A percentile compares a stretch with the other conserved stretches of the same genome.
These are phyloP conservation scores for Halocynthia roretzi DNA, from an alignment of 23 tunicate genomes.

Conservation along the genomic window DNA sequence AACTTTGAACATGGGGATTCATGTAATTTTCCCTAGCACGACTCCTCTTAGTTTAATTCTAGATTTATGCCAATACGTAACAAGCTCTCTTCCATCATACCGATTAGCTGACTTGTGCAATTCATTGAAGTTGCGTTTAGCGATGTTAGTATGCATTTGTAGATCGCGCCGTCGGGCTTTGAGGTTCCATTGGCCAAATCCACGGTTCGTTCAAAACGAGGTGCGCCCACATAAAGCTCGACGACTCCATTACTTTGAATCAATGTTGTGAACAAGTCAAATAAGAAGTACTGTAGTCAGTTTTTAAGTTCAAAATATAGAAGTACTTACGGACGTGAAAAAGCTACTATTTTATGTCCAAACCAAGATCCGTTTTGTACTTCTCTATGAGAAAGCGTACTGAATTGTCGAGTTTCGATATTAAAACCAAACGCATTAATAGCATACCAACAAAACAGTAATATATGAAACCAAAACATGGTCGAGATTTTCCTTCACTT, in stretches of 20 bases:
- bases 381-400: not conserved
- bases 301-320: not conserved
- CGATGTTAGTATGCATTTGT: not conserved
- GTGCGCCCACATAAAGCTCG: not conserved
- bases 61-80: too few relatives aligned
- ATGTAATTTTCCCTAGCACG: too few relatives aligned
- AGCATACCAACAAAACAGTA: too few relatives aligned
- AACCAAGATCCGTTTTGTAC: slow-evolving; percentile 8
- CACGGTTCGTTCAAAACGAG: not conserved
- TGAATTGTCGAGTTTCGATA: slow-evolving; percentile 15
- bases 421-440: slow-evolving; percentile 2
- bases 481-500: too few relatives aligned
- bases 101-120: not conserved
- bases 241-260: not conserved
- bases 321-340: slow-evolving; percentile 1
- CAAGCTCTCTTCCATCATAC: not conserved
- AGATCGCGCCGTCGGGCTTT: slow-evolving; percentile 9
- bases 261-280: not conserved
- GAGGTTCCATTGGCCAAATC: not conserved
- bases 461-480: too few relatives aligned
- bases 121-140: not conserved
- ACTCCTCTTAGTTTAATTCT: too few relatives aligned
- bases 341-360: not conserved
- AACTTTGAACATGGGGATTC: too few relatives aligned
- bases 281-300: not conserved